Base-by-base conservation (phyloP, 2,797 vertebrate species). In the Dendrocincla tyrannina region DNA sequence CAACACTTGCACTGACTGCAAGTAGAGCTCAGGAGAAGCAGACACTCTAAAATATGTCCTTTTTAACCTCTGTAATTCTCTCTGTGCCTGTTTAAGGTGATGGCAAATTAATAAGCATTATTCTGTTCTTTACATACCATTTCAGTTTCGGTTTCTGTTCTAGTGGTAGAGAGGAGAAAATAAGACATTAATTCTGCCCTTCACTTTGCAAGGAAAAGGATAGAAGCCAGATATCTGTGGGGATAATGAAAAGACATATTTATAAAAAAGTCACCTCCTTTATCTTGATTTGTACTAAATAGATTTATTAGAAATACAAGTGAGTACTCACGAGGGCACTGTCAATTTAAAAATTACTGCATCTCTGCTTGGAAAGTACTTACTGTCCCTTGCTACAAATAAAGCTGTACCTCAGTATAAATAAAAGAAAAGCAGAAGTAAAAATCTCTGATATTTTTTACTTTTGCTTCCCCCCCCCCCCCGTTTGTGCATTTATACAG, bases 61-160 rank as follows among this genome's bases (percentile, higher is more conserved):
- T 92, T 66, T 88, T 94, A 70, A 93, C 86, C 62, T 89, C 66
- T 80, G 30, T 64, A 85, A 63, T 89, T 44, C 22, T 72, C 55
- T 35, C 53, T 73, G n/a, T 55, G 33, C 39, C 77, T 84, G 18
- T 78, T 78, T 83, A 87, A 88, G 56, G n/a, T 39, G 60, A 73
- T 49, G 27, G 41, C 24, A 86, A 72, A 37, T 84, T 56, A 35
- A 23, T 78, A 41, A 25, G 14, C 30, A 67, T 89, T 81, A 78
- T 81, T 83, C 46, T 70, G 5, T 86, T 88, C 25, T 89, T 91
- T 33, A 49, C 8, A 30, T 33, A 47, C 64, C 19, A 56, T 58
- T 85, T 87, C 11, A 17, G 11, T 91, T 87, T 55, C 32, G 30
- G 15, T 69, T 93, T 90, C 60, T 79, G 10, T 67, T 84, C 22